Evolutionary conservation across 2,113 vertebrate species (phyloP), one percentile per base, ranked within the genome.

Genomic region (Parus major): DNA sequence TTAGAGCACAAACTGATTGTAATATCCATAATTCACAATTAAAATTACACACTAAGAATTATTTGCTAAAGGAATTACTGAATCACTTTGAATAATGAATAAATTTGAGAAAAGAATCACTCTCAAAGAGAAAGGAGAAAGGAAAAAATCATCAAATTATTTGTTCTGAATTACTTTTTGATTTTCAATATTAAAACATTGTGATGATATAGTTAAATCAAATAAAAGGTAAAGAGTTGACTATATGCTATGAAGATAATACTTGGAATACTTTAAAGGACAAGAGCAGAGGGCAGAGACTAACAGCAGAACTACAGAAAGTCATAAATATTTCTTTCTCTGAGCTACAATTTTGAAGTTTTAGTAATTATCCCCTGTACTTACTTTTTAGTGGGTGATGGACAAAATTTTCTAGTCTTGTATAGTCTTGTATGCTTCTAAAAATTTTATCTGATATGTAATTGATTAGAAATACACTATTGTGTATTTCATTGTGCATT

Each of bases 11-110:
- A 92, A 75, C 44, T 95, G 83, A 93, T 89, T 93, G 65, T 93
- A 91, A 86, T 91, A 92, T 92, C 84, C 88, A 88, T 96, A 81
- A 90, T 88, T 93, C 94, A 93, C 79, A 92, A 96, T 92, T 96
- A 94, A 88, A 94, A 94, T 86, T 12, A 86, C 39, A 93, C 39
- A 77, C 18, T 55, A 56, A 64, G 52, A 88, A 66, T 69, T 94
- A 93, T 90, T 96, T 96, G 68, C 76, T 84, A 27, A 93, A 94
- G 25, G n/a, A 93, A 90, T 83, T 94, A 88, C 61, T 83, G 82
- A 93, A 86, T 94, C 86, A 66, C 14, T 78, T 68, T 90, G 94
- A 96, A 96, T 94, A 96, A 95, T 96, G 95, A 92, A 96, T 95
- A 96, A 33, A 95, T 94, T 90, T 88, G 41, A 90, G 79, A 93